phyloP scores from a whole-genome alignment of 2,888 invertebrate genomes.

The Melanchra persicariae region DNA sequence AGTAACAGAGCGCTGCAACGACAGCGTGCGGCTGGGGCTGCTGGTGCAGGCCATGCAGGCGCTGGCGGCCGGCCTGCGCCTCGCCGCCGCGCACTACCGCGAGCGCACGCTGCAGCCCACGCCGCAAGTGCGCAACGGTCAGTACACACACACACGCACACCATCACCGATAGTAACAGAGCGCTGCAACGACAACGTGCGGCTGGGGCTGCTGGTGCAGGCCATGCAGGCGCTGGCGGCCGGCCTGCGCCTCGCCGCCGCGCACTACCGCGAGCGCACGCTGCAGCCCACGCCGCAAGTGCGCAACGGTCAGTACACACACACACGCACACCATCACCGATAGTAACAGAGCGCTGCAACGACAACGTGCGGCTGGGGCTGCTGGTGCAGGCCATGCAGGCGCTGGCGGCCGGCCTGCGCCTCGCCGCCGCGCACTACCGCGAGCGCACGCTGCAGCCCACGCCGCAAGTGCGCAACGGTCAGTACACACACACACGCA shows the following conservation, averaged over 20 bases:
- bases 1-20: too few relatives aligned
- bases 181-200: conserved; percentile 7
- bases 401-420: conserved; percentile 97
- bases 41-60: too few relatives aligned
- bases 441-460: conserved; percentile 95
- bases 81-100: too few relatives aligned
- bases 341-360: conserved; percentile 12
- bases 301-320: conserved; percentile 93
- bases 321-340: neutral
- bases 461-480: conserved; percentile 97
- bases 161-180: neutral
- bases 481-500: conserved; percentile 77
- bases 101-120: too few relatives aligned
- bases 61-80: too few relatives aligned
- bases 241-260: conserved; percentile 96
- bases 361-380: conserved; percentile 56
- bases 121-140: too few relatives aligned
- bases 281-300: conserved; percentile 98
- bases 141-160: too few relatives aligned
- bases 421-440: conserved; percentile 96
- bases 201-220: conserved; percentile 92
- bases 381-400: conserved; percentile 97
- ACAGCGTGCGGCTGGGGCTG: too few relatives aligned
- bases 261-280: conserved; percentile 95
- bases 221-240: conserved; percentile 98